Evolutionary conservation across 2,113 vertebrate species (phyloP).

Genomic region (Rhegmatorhina hoffmannsi): DNA sequence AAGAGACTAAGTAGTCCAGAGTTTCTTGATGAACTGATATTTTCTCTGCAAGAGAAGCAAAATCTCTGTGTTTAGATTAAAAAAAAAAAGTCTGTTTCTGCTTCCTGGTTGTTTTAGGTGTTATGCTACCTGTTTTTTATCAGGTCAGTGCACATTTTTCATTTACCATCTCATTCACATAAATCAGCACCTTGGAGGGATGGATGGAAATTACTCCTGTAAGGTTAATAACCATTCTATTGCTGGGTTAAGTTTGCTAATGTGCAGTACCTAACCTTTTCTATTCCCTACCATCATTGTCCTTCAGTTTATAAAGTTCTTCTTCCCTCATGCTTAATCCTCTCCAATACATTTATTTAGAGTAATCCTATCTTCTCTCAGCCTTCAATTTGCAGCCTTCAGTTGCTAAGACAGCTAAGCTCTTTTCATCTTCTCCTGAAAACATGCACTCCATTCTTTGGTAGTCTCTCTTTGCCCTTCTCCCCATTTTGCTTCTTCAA

Average conservation of each 20-base stretch:
- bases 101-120: background rate
- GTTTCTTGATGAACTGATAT: background rate
- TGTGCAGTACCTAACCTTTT: background rate
- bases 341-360: conserved; percentile 13
- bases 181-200: background rate
- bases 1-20: background rate
- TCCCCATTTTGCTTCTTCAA: background rate
- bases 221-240: background rate
- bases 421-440: background rate
- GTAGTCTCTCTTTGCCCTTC: background rate
- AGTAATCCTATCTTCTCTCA: conserved; percentile 36
- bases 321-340: conserved; percentile 25
- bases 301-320: conserved; percentile 1
- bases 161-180: background rate
- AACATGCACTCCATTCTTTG: background rate
- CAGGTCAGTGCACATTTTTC: background rate
- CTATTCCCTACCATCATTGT: background rate
- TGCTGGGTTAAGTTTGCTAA: background rate
- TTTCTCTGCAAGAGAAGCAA: background rate
- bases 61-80: background rate
- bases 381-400: conserved; percentile 10
- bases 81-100: background rate
- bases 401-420: conserved; percentile 39
- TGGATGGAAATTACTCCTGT: background rate
- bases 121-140: background rate